A percentile compares a stretch with the other conserved stretches of the same genome.
phyloP scores from a whole-genome alignment of 2,888 invertebrate species.

The Atrina japonica region DNA sequence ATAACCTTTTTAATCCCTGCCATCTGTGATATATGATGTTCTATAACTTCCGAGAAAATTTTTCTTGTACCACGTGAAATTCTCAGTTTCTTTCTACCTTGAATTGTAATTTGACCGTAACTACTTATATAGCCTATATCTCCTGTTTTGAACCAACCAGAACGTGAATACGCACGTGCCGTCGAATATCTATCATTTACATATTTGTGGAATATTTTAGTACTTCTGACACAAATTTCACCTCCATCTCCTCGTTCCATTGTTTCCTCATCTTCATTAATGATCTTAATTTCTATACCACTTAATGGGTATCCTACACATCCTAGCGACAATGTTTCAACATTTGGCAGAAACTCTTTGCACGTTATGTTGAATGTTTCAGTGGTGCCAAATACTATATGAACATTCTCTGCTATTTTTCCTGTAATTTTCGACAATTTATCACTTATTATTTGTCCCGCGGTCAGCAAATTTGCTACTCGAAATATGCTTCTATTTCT shows the following conservation, averaged over 20 bases:
- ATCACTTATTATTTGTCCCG: conserved; percentile 30
- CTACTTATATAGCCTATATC: conserved; percentile 20
- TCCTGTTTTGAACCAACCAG: conserved; percentile 28
- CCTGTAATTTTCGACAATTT: conserved; percentile 12
- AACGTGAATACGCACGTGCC: conserved; percentile 1
- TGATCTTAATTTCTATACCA: conserved; percentile 25
- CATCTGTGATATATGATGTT: conserved; percentile 20
- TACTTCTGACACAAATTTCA: conserved; percentile 12
- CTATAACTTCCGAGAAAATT: conserved; percentile 22
- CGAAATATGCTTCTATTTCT: conserved; percentile 1
- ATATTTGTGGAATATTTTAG: no score
- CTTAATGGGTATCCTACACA: conserved; percentile 20
- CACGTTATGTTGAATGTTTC: conserved; percentile 2
- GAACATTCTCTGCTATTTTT: neutral
- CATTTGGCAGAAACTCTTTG: neutral
- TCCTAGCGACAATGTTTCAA: conserved; percentile 3
- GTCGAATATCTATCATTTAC: conserved; percentile 5
- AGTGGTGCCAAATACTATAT: conserved; percentile 20
- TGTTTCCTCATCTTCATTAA: conserved; percentile 3
- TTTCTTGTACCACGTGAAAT: conserved; percentile 33
- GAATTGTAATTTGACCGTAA: conserved; percentile 1
- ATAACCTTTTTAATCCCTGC: conserved; percentile 2
- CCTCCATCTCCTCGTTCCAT: conserved; percentile 2
- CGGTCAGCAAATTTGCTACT: neutral
- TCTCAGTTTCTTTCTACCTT: conserved; percentile 20